phyloP scores from a whole-genome alignment of 2,113 vertebrate species.

The Shinisaurus crocodilurus region DNA sequence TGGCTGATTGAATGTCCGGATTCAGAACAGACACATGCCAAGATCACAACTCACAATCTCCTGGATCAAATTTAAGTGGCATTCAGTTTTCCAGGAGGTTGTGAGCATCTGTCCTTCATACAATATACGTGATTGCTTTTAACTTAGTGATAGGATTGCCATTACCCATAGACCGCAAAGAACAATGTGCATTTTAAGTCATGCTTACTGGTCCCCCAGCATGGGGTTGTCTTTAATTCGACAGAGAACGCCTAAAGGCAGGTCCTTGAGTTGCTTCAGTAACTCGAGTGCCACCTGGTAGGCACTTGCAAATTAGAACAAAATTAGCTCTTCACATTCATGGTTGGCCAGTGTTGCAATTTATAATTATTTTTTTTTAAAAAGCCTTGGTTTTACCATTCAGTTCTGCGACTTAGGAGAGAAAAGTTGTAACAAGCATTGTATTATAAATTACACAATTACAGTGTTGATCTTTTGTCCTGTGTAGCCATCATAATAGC shows the following conservation, averaged over 20 bases:
- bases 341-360: conserved; percentile 59
- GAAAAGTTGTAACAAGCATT: background rate
- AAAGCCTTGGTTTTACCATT: background rate
- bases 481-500: background rate
- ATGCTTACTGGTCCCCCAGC: rapidly evolving
- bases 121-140: background rate
- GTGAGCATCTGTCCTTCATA: background rate
- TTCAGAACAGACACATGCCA: background rate
- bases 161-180: background rate
- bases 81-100: background rate
- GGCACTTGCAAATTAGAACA: conserved; percentile 62
- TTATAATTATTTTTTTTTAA: background rate
- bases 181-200: rapidly evolving
- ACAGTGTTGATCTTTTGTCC: background rate
- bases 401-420: rapidly evolving
- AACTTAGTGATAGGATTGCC: background rate
- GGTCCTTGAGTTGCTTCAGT: conserved; percentile 42
- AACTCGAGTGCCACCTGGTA: conserved; percentile 73
- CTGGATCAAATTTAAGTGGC: background rate
- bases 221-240: background rate
- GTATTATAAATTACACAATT: background rate
- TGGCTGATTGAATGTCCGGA: background rate
- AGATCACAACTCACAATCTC: background rate
- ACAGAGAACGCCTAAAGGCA: conserved; percentile 31
- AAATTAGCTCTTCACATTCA: conserved; percentile 36